Base-by-base conservation (phyloP, 2,797 vertebrate species). In the Arvicola amphibius region DNA sequence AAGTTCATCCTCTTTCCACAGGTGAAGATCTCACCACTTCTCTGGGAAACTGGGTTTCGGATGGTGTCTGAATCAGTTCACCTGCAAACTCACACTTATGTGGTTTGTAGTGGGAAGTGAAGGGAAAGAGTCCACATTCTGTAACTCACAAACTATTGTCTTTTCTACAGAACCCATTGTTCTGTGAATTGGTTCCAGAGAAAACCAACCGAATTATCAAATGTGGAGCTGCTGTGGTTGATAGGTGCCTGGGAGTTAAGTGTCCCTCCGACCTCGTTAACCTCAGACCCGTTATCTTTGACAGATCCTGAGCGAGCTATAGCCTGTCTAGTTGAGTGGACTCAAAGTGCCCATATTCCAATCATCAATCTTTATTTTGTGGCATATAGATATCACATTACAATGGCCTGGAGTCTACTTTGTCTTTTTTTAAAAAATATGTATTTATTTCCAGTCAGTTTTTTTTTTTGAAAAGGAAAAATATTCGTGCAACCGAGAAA, bases 391-490 rank as follows among this genome's bases (percentile, higher is more conserved):
- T 32, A 77, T 46, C 86, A 79, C 40, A 34, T 83, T 65, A 34
- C 7, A 27, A 76, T 6, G 14, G 23, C 76, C 34, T 79, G 34
- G 14, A 29, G 8, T 80, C 17, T 46, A 69, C 34, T 46, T 32
- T 23, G 2, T 27, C 46, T 73, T 23, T 4, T 25, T 67, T 73
- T 43, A 7, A 59, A 7, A 59, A 37, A 80, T 56, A 71, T 32
- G 51, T 4, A 40, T 34, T 90, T 40, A 53, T 13, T 11, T 12
- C 19, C 37, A 69, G 40, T 23, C 29, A 1, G 7, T 8, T n/a
- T 94, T 79, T 94, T 79, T n/a, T 46, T 90, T 90, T 84, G 29
- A 46, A 97, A 11, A 5, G 12, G 53, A 51, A 83, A 94, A 73
- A 29, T 32, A 6, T 94, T 67, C 27, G 6, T 51, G 21, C 40